Percentiles rank a stretch among this genome's conserved stretches.
Evolutionary conservation across 2,797 vertebrate species (phyloP).

Genomic region (Borostomias antarcticus): DNA sequence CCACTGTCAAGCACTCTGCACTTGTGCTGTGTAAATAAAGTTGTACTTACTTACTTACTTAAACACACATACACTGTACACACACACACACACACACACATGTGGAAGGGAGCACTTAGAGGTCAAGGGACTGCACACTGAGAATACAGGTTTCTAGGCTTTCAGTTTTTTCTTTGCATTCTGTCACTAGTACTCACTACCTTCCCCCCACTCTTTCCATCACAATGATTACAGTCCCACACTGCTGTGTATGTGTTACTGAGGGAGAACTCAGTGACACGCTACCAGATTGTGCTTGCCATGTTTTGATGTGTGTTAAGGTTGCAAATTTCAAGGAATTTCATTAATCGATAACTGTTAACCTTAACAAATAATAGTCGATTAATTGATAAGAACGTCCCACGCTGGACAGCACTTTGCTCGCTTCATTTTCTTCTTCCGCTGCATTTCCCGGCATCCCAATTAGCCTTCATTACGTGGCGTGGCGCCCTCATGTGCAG

Average conservation of each 20-base stretch:
- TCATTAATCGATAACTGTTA: no score
- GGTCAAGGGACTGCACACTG: neutral
- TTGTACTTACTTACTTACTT: no score
- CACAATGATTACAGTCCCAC: neutral
- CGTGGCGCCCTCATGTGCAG: no score
- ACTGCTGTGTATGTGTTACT: neutral
- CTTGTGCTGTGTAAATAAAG: no score
- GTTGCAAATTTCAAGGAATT: no score
- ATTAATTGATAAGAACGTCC: no score
- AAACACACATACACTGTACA: no score
- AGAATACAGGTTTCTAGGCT: neutral
- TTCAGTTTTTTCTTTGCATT: neutral
- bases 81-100: neutral
- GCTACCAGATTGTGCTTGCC: neutral
- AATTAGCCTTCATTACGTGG: no score
- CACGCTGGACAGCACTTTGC: neutral
- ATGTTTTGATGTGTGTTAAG: constrained; percentile 1
- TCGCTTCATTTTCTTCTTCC: neutral
- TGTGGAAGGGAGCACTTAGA: neutral
- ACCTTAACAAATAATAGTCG: no score
- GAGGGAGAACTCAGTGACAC: neutral
- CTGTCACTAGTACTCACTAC: neutral
- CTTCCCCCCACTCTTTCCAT: neutral
- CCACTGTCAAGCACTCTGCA: no score
- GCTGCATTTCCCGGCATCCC: neutral